These are phyloP conservation scores for Heliopora coerulea DNA, from an alignment of 92 coral and sea anemone genomes.

Conservation along the genomic window DNA sequence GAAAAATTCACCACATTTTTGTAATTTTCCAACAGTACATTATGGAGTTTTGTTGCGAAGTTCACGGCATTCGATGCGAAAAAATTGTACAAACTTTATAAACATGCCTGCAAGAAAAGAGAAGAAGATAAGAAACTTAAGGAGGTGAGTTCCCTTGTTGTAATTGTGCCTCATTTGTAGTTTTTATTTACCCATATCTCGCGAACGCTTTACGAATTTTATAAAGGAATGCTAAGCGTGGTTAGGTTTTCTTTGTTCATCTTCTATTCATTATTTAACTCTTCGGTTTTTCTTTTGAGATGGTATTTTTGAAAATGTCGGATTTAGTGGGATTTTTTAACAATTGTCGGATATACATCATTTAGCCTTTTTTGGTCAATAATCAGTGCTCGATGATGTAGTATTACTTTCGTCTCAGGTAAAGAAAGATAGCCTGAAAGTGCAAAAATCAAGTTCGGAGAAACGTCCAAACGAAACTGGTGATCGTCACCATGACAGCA, in stretches of 20 bases:
- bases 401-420: neutral
- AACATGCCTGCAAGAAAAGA: slow-evolving; percentile 89
- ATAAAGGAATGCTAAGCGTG: too few species aligned
- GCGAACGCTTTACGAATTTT: too few species aligned
- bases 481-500: slow-evolving; percentile 26
- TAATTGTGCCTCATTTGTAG: neutral
- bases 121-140: slow-evolving; percentile 65
- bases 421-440: slow-evolving; percentile 7
- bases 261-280: too few species aligned
- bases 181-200: neutral
- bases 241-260: too few species aligned
- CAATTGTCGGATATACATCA: too few species aligned
- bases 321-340: too few species aligned
- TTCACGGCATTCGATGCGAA: slow-evolving; percentile 95
- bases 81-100: slow-evolving; percentile 78
- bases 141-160: slow-evolving; percentile 43
- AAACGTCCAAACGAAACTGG: slow-evolving; percentile 24
- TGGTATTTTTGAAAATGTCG: too few species aligned
- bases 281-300: too few species aligned
- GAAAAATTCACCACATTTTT: too few species aligned
- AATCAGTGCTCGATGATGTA: too few species aligned
- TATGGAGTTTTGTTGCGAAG: slow-evolving; percentile 95
- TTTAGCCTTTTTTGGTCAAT: too few species aligned
- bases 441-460: slow-evolving; percentile 1
- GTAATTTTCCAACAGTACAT: slow-evolving; percentile 63